A percentile compares a stretch with the other conserved stretches of the same genome.
These are phyloP conservation scores for Aspidiotus destructor DNA, from an alignment of 2,888 invertebrate genomes.

Conservation along the genomic window DNA sequence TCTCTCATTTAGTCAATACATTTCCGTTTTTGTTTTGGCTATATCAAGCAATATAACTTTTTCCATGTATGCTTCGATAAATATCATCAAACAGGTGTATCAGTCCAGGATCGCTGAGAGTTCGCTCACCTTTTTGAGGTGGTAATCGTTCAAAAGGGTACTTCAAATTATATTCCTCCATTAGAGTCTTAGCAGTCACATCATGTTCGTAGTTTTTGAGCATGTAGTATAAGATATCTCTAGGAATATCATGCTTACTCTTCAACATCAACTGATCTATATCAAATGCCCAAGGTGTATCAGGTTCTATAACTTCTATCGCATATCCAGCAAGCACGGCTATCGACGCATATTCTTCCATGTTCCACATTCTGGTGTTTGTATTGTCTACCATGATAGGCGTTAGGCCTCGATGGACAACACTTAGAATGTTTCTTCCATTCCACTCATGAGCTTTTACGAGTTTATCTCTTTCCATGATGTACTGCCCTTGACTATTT, in stretches of 20 bases:
- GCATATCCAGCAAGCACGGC: slow-evolving; percentile 62
- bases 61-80: slow-evolving; percentile 10
- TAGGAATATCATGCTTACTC: slow-evolving; percentile 61
- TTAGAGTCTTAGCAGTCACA: slow-evolving; percentile 43
- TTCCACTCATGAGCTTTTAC: slow-evolving; percentile 66
- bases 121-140: slow-evolving; percentile 34
- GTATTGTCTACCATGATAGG: slow-evolving; percentile 87
- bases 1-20: too few species aligned
- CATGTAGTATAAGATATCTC: slow-evolving; percentile 56
- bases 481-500: slow-evolving; percentile 47
- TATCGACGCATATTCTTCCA: slow-evolving; percentile 60
- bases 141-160: slow-evolving; percentile 48
- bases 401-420: slow-evolving; percentile 53
- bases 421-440: slow-evolving; percentile 50
- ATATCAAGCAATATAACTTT: too few species aligned
- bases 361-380: slow-evolving; percentile 73
- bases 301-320: slow-evolving; percentile 68
- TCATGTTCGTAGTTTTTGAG: slow-evolving; percentile 49
- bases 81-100: slow-evolving; percentile 16
- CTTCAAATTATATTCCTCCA: slow-evolving; percentile 42
- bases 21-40: too few species aligned
- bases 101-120: slow-evolving; percentile 4
- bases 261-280: slow-evolving; percentile 51
- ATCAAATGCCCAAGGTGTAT: slow-evolving; percentile 61
- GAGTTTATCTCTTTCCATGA: slow-evolving; percentile 48